These are phyloP conservation scores for Thamnophis elegans DNA, from an alignment of 2,797 vertebrate species.

Conservation along the genomic window DNA sequence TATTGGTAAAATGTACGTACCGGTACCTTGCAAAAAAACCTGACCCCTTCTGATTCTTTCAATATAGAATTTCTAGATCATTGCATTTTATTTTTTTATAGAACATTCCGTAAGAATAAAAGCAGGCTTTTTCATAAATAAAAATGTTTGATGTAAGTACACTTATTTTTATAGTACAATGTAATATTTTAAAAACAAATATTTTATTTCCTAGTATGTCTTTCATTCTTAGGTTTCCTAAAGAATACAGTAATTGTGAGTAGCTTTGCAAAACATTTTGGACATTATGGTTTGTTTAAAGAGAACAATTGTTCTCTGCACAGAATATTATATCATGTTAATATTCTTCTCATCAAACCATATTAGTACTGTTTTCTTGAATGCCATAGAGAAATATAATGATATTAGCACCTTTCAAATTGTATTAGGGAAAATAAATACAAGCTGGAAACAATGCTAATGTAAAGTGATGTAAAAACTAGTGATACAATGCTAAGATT, in stretches of 20 bases:
- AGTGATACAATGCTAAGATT: conserved; percentile 52
- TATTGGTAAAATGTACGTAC: neutral
- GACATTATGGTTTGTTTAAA: neutral
- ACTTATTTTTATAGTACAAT: neutral
- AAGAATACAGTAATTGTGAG: conserved; percentile 3
- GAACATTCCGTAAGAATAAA: conserved; percentile 16
- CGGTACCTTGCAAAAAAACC: neutral
- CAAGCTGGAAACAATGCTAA: conserved; percentile 52
- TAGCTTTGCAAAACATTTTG: conserved; percentile 44
- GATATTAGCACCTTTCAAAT: conserved; percentile 70
- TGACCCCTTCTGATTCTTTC: neutral
- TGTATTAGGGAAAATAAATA: conserved; percentile 70
- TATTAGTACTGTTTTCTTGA: conserved; percentile 70
- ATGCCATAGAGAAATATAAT: conserved; percentile 70
- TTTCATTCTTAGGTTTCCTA: conserved; percentile 2
- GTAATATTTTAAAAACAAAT: neutral
- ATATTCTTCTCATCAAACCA: conserved; percentile 59
- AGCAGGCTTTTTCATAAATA: neutral
- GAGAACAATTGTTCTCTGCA: conserved; percentile 43
- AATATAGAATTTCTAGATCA: neutral
- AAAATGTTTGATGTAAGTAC: neutral
- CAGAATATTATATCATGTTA: conserved; percentile 58
- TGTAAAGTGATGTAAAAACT: conserved; percentile 53
- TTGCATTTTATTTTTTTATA: neutral
- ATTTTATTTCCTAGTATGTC: conserved; percentile 6